Conservation (phyloP, 2,797 vertebrate genomes). For the Aphelocoma californica region DNA sequence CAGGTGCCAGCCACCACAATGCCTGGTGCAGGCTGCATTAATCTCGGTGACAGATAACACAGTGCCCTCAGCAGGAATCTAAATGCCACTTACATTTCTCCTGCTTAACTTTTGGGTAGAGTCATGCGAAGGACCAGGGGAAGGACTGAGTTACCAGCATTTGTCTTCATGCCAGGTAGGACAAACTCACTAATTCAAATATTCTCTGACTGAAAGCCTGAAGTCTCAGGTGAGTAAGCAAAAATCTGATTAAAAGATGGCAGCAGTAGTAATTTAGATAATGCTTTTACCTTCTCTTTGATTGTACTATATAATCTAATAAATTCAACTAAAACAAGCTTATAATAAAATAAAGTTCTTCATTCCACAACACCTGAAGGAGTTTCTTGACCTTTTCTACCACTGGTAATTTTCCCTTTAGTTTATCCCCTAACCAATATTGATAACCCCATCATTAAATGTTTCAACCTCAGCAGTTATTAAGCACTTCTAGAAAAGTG, state of each 20-base stretch:
- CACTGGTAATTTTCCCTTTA: background rate
- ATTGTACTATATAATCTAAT: background rate
- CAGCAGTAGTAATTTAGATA: background rate
- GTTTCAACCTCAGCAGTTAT: background rate
- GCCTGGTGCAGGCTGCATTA: background rate
- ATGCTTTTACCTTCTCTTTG: background rate
- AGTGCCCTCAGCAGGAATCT: background rate
- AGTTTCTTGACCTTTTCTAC: background rate
- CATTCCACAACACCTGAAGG: background rate
- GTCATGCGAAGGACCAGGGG: background rate
- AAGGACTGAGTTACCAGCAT: background rate
- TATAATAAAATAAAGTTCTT: background rate
- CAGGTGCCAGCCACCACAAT: background rate
- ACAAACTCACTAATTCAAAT: background rate
- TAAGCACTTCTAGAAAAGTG: background rate
- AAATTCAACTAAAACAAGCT: background rate
- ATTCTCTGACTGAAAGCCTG: background rate
- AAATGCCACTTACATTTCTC: constrained; percentile 23
- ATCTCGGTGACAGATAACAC: constrained; percentile 16
- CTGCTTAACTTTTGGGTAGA: background rate
- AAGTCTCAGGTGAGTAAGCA: background rate
- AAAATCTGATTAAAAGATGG: background rate
- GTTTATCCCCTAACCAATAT: background rate
- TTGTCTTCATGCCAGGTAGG: background rate
- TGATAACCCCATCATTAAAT: background rate